Base-by-base conservation (phyloP, 2,888 invertebrate genomes). In the Arrhopalites spinosus region DNA sequence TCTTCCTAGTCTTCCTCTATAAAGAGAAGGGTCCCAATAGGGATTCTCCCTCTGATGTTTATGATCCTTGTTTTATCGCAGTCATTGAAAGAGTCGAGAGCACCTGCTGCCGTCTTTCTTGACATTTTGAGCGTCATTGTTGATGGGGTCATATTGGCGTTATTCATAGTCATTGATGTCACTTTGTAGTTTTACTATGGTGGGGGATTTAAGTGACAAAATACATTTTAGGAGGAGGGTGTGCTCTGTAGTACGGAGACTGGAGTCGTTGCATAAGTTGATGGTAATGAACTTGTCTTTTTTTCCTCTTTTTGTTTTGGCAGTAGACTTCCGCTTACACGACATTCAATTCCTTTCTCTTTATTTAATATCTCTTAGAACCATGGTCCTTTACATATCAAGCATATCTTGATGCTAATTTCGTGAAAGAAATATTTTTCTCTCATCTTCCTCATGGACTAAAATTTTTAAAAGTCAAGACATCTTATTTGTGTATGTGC, bases 71-170 rank as follows among this genome's bases (percentile, higher is more conserved):
- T 59, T 69, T 47, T 27, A 47, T 25, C 20, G 20, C 1, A 13
- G 53, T 47, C 74, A 27, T 74, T 73, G 36, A 45, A 45, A 59
- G 59, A 25, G 47, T 30, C 53, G 25, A 25, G 56, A 29, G 63
- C 75, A 75, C 75, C 75, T 75, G 75, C 70, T 64, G 63, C 75
- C 70, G 50, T 70, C 64, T 30, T 70, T 75, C 75, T 75, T 45
- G 13, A 20, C 61, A 63, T 11, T 20, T 17, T 23, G 64, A 30
- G 63, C 27, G n/a, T 27, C 47, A 61, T 7, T 30, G 61, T 30
- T 29, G 66, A 66, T 36, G 43, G 25, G 64, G 61, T 43, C 59
- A 45, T 27, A 72, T 45, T 13, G 47, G 61, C 45, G 61, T 45
- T n/a, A 47, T 45, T 43, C 29, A 61, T 63, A 45, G 47, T 63